These are phyloP conservation scores for Andrena bucephala DNA, from an alignment of 2,888 invertebrate species.

Conservation along the genomic window DNA sequence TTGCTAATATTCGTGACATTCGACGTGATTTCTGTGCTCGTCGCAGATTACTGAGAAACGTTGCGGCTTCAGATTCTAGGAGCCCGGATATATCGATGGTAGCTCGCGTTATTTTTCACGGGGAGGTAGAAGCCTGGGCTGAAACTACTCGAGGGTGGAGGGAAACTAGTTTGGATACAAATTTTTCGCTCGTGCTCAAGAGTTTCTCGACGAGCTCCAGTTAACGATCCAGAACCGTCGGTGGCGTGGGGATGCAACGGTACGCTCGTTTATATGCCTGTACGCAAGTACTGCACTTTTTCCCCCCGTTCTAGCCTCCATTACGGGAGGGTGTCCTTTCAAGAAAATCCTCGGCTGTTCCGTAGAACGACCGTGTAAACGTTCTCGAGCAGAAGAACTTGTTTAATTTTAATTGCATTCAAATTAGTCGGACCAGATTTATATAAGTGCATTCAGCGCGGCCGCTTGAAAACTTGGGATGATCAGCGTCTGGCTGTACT, in stretches of 20 bases:
- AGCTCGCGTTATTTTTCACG: constrained; percentile 36
- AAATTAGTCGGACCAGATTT: constrained; percentile 21
- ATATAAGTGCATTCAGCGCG: background rate
- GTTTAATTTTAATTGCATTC: constrained; percentile 39
- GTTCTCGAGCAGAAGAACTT: constrained; percentile 36
- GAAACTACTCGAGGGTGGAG: constrained; percentile 32
- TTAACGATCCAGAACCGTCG: constrained; percentile 70
- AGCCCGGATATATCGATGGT: constrained; percentile 40
- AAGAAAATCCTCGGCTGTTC: constrained; percentile 45
- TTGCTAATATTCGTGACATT: background rate
- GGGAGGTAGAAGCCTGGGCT: background rate
- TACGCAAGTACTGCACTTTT: constrained; percentile 52
- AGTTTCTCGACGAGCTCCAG: constrained; percentile 65
- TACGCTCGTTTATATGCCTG: constrained; percentile 62
- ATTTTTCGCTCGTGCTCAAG: constrained; percentile 62
- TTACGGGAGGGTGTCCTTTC: constrained; percentile 47
- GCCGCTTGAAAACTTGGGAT: background rate
- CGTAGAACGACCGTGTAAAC: constrained; percentile 54
- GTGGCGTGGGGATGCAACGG: constrained; percentile 33
- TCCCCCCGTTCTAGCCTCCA: constrained; percentile 41
- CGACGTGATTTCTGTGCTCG: constrained; percentile 1
- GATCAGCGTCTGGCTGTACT: background rate
- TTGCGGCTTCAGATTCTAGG: constrained; percentile 17
- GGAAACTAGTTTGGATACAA: constrained; percentile 65
- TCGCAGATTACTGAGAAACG: constrained; percentile 38